Base-by-base conservation (phyloP, 2,888 invertebrate species). In the Uloborus plumipes region DNA sequence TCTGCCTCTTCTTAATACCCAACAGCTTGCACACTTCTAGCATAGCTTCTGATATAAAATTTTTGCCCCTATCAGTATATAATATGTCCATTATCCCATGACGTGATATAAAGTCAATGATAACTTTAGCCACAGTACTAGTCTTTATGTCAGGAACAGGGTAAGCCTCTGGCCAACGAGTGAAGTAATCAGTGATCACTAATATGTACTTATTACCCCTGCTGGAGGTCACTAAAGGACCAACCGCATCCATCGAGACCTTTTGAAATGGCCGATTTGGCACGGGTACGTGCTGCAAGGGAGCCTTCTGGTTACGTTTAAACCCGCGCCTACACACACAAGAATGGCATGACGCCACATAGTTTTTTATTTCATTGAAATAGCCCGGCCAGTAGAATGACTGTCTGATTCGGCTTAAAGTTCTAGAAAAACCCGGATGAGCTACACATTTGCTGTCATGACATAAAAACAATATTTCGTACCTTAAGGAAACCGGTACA, bases 351-450 rank as follows among this genome's bases (percentile, higher is more conserved):
- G 66, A 55, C 1, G 51, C 26, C 1, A 85, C 78, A 61, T 82
- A 86, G 14, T 72, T 62, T 16, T 18, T 26, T 0, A 86, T 65
- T n/a, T 85, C 18, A 14, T 49, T n/a, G n/a, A 55, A 13, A 70
- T 59, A 75, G 86, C 64, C 62, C 15, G 79, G 83, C 85, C 86
- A 86, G 49, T 67, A 86, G 58, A 74, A 86, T 39, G 84, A 62
- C 18, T 50, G 13, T 70, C 22, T 79, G 0, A 86, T 49, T 50
- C 71, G 53, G 1, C 47, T 31, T 18, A 76, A 79, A 0, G 85
- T 86, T 65, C 83, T 85, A 3, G 16, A 16, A 16, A 84, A 22
- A 15, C 86, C 85, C 16, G 84, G 59, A 71, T 87, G 86, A 18
- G 84, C 80, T 18, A 66, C 77, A 15, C 53, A 49, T 26, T 73